Conservation (phyloP, 2,113 vertebrate species). For the Pterocles orientalis region DNA sequence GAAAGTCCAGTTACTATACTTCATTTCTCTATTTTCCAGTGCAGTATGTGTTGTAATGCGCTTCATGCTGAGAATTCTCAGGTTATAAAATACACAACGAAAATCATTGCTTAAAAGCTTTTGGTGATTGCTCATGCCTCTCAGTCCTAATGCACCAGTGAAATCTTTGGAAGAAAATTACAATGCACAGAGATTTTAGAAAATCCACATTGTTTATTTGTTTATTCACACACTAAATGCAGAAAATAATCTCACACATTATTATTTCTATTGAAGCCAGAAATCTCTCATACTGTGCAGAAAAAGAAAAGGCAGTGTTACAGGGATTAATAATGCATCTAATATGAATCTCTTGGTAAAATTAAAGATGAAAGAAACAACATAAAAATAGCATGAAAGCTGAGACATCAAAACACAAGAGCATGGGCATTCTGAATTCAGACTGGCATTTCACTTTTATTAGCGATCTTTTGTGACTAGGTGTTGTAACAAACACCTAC, state of each 20-base stretch:
- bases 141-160: not conserved
- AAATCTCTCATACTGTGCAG: not conserved
- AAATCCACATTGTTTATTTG: slow-evolving; percentile 10
- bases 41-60: not conserved
- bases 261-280: slow-evolving; percentile 3
- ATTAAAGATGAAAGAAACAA: slow-evolving; percentile 53
- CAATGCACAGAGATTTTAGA: slow-evolving; percentile 14
- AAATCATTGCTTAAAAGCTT: slow-evolving; percentile 38
- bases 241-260: slow-evolving; percentile 32
- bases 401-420: slow-evolving; percentile 17
- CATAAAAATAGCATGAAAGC: slow-evolving; percentile 39
- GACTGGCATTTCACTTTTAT: not conserved
- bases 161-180: slow-evolving; percentile 43
- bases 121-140: not conserved
- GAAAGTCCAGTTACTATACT: slow-evolving; percentile 20
- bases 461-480: not conserved
- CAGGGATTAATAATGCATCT: slow-evolving; percentile 39
- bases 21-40: slow-evolving; percentile 41
- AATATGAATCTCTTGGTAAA: slow-evolving; percentile 48
- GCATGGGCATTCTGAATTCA: slow-evolving; percentile 18
- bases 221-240: slow-evolving; percentile 1
- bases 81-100: not conserved
- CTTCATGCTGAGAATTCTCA: slow-evolving; percentile 40
- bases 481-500: not conserved
- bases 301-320: not conserved